Percentiles rank a stretch among this genome's conserved stretches.
Conservation (phyloP, 2,797 vertebrate genomes). For the Allobates femoralis region DNA sequence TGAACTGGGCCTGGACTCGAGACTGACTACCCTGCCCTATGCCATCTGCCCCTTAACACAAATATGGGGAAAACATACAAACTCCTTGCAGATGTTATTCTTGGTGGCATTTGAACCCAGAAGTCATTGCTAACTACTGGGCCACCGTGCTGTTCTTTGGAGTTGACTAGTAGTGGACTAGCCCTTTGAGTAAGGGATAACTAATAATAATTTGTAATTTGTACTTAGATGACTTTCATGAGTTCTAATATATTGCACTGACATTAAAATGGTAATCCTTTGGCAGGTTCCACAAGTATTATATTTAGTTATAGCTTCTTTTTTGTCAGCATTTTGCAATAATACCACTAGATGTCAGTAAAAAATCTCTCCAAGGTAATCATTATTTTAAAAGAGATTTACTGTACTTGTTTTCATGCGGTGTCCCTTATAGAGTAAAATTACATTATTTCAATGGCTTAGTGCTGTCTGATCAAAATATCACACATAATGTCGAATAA, state of each 20-base stretch:
- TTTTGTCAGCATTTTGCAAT: constrained; percentile 14
- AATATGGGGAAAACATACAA: no score
- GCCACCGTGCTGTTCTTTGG: no score
- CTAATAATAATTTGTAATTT: no score
- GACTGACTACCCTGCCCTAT: no score
- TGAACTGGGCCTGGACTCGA: no score
- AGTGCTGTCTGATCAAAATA: neutral
- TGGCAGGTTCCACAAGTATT: neutral
- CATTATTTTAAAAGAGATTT: neutral
- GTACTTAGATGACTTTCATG: neutral
- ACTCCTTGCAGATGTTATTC: no score
- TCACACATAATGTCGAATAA: neutral
- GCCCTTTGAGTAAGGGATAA: no score
- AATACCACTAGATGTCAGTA: constrained; percentile 55
- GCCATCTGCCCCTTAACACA: no score
- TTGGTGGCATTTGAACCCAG: no score
- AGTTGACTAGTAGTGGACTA: no score
- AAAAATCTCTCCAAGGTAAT: neutral
- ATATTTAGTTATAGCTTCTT: neutral
- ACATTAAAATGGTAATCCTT: neutral
- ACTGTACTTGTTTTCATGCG: neutral
- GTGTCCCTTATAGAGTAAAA: neutral
- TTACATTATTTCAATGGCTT: neutral
- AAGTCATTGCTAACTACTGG: no score
- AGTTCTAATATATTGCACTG: neutral